Conservation (phyloP, 2,797 vertebrate genomes). For the Hemitrygon akajei region DNA sequence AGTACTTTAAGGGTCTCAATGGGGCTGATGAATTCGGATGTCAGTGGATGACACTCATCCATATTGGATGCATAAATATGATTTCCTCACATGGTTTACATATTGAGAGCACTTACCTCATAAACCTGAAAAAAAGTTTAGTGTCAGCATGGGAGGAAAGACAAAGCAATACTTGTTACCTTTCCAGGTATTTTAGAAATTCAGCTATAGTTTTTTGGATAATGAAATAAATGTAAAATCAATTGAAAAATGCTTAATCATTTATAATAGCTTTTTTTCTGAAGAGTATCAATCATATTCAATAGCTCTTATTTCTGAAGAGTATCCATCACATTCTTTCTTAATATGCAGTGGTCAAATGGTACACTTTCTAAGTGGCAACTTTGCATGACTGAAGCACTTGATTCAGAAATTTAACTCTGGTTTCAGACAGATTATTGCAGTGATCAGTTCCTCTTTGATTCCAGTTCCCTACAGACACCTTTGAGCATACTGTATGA, state of each 20-base stretch:
- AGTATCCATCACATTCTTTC: background rate
- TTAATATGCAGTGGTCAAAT: background rate
- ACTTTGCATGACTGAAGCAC: background rate
- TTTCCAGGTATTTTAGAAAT: background rate
- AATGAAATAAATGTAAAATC: conserved; percentile 2
- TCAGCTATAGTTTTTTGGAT: conserved; percentile 3
- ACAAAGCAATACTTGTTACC: conserved; percentile 52
- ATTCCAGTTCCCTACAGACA: background rate
- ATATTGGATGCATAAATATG: conserved; percentile 11
- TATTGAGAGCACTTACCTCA: conserved; percentile 72
- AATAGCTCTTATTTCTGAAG: background rate
- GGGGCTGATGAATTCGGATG: conserved; percentile 29
- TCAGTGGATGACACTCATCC: background rate
- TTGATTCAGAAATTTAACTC: background rate
- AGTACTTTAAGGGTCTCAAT: conserved; percentile 20
- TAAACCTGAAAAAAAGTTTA: conserved; percentile 82
- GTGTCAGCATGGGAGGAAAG: conserved; percentile 73
- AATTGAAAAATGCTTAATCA: background rate
- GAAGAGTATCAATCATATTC: background rate
- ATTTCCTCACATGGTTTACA: conserved; percentile 31
- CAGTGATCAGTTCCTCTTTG: background rate
- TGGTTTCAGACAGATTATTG: background rate
- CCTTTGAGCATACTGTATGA: background rate
- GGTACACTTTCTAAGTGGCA: background rate
- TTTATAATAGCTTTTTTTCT: background rate